phyloP scores from a whole-genome alignment of 2,113 vertebrate species.

The Chionis minor region DNA sequence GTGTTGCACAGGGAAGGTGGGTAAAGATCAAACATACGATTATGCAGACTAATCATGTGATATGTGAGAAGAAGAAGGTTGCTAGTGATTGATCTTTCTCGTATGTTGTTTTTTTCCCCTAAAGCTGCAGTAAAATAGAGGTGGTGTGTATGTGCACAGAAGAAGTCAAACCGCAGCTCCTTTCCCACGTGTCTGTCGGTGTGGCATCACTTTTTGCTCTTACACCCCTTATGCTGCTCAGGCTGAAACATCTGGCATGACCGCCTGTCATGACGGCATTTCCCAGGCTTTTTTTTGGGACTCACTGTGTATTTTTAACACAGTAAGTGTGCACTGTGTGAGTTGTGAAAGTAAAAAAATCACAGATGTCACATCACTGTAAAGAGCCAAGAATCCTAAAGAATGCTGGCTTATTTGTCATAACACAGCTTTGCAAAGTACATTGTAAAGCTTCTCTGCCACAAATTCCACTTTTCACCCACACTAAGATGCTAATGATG shows the following conservation, averaged over 20 bases:
- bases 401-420: not conserved
- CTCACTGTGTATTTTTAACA: not conserved
- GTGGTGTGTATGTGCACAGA: not conserved
- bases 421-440: not conserved
- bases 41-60: not conserved
- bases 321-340: not conserved
- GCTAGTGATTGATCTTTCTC: not conserved
- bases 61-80: not conserved
- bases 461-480: constrained; percentile 4
- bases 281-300: not conserved
- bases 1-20: not conserved
- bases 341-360: not conserved
- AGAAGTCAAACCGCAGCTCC: not conserved
- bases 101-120: no score
- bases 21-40: not conserved
- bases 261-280: not conserved
- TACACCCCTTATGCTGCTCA: not conserved
- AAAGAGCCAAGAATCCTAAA: not conserved
- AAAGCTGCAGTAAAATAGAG: not conserved
- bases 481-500: not conserved
- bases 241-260: not conserved
- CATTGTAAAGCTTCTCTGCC: not conserved
- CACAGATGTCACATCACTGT: not conserved
- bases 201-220: not conserved
- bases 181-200: not conserved